Evolutionary conservation across 2,113 vertebrate genomes (phyloP).

Genomic region (Lichenostomus cassidix): DNA sequence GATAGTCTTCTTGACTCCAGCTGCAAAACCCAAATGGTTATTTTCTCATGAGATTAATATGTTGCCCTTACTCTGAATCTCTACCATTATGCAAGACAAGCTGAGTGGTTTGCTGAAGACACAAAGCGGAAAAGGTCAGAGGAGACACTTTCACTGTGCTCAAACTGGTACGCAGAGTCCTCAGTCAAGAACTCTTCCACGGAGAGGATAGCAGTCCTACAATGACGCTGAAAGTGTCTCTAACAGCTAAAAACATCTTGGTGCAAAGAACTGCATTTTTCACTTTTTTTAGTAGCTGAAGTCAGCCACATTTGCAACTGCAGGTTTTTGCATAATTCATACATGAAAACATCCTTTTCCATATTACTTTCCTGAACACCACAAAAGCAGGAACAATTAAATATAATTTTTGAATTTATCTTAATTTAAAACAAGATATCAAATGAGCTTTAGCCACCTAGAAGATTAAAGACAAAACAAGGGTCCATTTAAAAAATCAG

Average conservation of each 20-base stretch:
- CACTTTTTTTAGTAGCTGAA: background rate
- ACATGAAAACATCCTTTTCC: background rate
- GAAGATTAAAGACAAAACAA: background rate
- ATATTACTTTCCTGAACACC: background rate
- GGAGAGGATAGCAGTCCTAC: background rate
- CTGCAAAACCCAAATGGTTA: background rate
- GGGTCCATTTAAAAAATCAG: background rate
- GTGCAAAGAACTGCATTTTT: background rate
- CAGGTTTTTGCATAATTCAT: background rate
- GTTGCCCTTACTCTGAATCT: background rate
- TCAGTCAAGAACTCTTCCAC: background rate
- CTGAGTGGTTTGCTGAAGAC: background rate
- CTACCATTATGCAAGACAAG: background rate
- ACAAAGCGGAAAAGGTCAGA: background rate
- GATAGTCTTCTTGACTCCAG: background rate
- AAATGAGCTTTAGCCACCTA: background rate
- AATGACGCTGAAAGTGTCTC: background rate
- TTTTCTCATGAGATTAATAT: background rate
- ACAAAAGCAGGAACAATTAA: background rate
- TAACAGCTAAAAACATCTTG: background rate
- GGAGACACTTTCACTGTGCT: background rate
- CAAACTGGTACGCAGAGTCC: background rate
- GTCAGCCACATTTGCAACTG: background rate
- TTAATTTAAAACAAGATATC: background rate
- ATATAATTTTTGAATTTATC: background rate